phyloP scores from a whole-genome alignment of 2,797 vertebrate genomes.

The Leptoclinus maculatus region DNA sequence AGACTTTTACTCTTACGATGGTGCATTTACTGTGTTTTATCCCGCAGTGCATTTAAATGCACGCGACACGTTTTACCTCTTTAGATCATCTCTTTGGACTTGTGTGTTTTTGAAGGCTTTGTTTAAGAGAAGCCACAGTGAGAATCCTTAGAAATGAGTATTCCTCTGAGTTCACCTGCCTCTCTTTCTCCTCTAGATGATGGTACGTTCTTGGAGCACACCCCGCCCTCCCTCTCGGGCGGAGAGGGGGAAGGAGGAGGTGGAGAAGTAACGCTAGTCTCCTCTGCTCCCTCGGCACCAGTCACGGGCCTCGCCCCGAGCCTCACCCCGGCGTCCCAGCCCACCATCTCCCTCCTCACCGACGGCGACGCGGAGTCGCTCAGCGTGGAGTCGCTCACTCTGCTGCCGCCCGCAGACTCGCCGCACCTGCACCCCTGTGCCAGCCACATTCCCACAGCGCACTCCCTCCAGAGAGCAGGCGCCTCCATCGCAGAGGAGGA shows the following conservation, averaged over 20 bases:
- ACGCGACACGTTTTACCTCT: background rate
- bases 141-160: background rate
- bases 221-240: slow-evolving; percentile 72
- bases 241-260: slow-evolving; percentile 65
- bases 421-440: slow-evolving; percentile 87
- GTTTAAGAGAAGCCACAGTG: background rate
- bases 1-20: background rate
- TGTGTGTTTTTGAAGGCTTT: background rate
- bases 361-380: slow-evolving; percentile 85
- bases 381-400: slow-evolving; percentile 93
- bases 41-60: background rate
- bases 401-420: slow-evolving; percentile 91
- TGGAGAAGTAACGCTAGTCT: slow-evolving; percentile 53
- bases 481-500: slow-evolving; percentile 65
- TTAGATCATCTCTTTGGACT: background rate
- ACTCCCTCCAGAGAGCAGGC: slow-evolving; percentile 49
- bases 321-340: slow-evolving; percentile 94
- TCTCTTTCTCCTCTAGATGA: slow-evolving; percentile 75
- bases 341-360: slow-evolving; percentile 94
- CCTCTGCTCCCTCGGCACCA: slow-evolving; percentile 58
- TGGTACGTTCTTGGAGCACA: slow-evolving; percentile 80
- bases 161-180: background rate
- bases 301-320: slow-evolving; percentile 90
- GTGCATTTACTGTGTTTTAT: background rate
- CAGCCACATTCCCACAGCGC: slow-evolving; percentile 48